Conservation (phyloP, 2,888 invertebrate species). For the Acanthosepion esculentum region DNA sequence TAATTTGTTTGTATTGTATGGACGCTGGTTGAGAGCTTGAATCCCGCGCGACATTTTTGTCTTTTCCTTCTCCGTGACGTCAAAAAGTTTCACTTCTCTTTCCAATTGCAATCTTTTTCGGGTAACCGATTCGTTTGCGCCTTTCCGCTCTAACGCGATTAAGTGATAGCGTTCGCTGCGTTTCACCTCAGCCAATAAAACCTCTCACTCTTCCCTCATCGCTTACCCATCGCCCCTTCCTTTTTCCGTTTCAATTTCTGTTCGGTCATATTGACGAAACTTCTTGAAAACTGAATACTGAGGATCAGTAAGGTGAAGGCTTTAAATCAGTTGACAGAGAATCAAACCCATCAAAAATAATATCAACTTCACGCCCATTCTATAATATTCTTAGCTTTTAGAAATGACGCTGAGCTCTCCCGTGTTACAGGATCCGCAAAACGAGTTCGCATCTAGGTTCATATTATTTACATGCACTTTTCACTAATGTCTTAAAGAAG, state of each 20-base stretch:
- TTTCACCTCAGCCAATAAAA: too few species aligned
- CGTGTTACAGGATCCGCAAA: too few species aligned
- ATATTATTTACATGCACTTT: too few species aligned
- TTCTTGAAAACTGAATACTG: not conserved
- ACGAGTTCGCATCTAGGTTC: too few species aligned
- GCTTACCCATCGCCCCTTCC: not conserved
- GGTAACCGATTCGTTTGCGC: not conserved
- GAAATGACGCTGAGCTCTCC: too few species aligned
- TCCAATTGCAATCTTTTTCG: not conserved
- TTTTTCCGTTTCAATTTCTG: not conserved
- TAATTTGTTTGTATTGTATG: slow-evolving; percentile 33
- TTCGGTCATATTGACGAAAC: not conserved
- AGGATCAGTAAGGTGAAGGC: not conserved
- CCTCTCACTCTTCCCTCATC: too few species aligned
- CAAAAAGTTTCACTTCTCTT: not conserved
- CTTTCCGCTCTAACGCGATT: not conserved
- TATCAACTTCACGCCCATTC: too few species aligned
- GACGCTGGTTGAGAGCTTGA: not conserved
- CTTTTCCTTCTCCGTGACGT: not conserved
- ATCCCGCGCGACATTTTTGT: slow-evolving; percentile 15
- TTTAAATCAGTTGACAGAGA: too few species aligned
- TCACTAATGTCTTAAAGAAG: too few species aligned
- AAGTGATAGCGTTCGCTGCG: not conserved
- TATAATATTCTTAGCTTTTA: too few species aligned
- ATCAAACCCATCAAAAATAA: too few species aligned